These are phyloP conservation scores for Pseudorectes ferrugineus DNA, from an alignment of 2,113 vertebrate genomes.

Conservation along the genomic window DNA sequence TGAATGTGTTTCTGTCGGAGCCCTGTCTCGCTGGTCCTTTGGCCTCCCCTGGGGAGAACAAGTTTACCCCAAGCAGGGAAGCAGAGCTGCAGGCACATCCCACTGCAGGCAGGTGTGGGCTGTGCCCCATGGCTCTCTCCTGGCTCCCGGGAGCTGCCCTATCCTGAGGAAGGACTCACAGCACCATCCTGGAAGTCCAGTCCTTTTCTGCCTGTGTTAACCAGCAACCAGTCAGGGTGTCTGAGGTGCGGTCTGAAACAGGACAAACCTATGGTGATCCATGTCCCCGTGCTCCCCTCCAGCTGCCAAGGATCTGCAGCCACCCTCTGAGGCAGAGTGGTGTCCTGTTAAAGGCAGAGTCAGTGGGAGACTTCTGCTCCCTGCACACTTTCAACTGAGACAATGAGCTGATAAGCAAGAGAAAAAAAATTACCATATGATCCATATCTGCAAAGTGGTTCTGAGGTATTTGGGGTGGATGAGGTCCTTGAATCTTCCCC, in stretches of 20 bases:
- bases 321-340: neutral
- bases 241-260: neutral
- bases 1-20: neutral
- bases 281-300: neutral
- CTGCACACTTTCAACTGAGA: neutral
- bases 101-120: fast-evolving
- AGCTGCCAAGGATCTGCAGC: neutral
- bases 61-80: neutral
- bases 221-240: neutral
- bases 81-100: fast-evolving
- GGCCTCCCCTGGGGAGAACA: neutral
- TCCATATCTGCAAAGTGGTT: slow-evolving; percentile 90
- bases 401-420: neutral
- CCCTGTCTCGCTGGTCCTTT: neutral
- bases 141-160: neutral
- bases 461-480: slow-evolving; percentile 77
- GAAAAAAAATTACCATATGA: slow-evolving; percentile 83
- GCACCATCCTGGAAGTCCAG: neutral
- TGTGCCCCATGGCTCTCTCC: fast-evolving
- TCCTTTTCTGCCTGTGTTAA: neutral
- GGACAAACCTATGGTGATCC: neutral
- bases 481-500: slow-evolving; percentile 83
- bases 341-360: neutral
- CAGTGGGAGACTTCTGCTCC: neutral
- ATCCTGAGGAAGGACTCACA: neutral